Conservation (phyloP, 2,888 invertebrate genomes). For the Drosophila lutescens region DNA sequence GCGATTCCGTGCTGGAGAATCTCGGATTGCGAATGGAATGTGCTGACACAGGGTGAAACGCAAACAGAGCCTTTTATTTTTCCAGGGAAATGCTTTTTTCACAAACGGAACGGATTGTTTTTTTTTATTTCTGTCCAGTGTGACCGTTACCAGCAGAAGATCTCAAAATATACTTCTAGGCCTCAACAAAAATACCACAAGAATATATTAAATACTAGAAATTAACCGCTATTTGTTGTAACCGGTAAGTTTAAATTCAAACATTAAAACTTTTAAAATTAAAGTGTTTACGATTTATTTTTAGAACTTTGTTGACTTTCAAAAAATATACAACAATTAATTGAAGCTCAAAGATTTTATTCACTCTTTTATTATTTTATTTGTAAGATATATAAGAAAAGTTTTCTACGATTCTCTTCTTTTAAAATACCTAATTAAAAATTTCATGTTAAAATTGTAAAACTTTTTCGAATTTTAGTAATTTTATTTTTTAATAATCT, state of each 20-base stretch:
- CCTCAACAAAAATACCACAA: background rate
- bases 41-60: conserved; percentile 24
- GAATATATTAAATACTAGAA: background rate
- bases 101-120: conserved; percentile 25
- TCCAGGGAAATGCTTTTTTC: conserved; percentile 25
- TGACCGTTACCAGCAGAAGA: background rate
- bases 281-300: no score
- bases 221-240: background rate
- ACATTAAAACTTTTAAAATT: background rate
- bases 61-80: conserved; percentile 4
- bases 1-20: background rate
- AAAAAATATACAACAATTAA: background rate
- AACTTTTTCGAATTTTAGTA: background rate
- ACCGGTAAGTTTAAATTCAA: background rate
- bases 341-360: conserved; percentile 8
- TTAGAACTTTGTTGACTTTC: background rate
- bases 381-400: background rate
- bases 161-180: no score
- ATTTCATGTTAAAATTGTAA: no score
- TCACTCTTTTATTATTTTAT: background rate
- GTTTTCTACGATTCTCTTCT: background rate
- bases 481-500: background rate
- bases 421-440: no score
- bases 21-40: conserved; percentile 5
- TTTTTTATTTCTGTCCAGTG: conserved; percentile 18